A percentile compares a stretch with the other conserved stretches of the same genome.
phyloP scores from a whole-genome alignment of 2,888 invertebrate genomes.

The Frankliniella intonsa region DNA sequence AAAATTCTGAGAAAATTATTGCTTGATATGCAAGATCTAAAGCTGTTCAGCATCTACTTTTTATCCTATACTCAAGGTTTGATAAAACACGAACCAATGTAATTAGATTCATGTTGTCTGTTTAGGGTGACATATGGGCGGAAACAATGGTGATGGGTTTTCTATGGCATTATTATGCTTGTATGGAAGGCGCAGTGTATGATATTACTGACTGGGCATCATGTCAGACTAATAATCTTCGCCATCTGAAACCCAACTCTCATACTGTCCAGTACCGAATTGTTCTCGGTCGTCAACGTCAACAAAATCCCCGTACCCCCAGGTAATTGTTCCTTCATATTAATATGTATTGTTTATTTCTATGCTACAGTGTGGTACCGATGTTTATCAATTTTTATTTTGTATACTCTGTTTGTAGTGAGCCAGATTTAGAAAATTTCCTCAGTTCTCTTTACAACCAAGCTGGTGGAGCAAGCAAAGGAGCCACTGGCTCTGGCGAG shows the following conservation, averaged over 20 bases:
- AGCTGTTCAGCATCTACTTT: no score
- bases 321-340: slow-evolving; percentile 34
- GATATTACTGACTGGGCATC: slow-evolving; percentile 97
- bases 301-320: slow-evolving; percentile 37
- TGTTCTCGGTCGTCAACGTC: slow-evolving; percentile 63
- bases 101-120: slow-evolving; percentile 30
- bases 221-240: slow-evolving; percentile 75
- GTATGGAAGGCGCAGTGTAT: slow-evolving; percentile 93
- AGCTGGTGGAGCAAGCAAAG: slow-evolving; percentile 49
- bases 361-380: slow-evolving; percentile 28
- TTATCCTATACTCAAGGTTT: no score
- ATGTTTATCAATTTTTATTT: background rate
- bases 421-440: slow-evolving; percentile 75
- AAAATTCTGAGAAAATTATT: slow-evolving; percentile 36
- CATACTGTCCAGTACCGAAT: slow-evolving; percentile 88
- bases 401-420: slow-evolving; percentile 49
- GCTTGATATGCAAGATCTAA: background rate
- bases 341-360: background rate
- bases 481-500: slow-evolving; percentile 30
- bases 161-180: slow-evolving; percentile 91
- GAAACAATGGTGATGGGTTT: slow-evolving; percentile 85
- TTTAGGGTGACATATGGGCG: slow-evolving; percentile 92
- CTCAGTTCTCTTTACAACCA: slow-evolving; percentile 73
- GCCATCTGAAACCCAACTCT: slow-evolving; percentile 82
- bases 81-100: no score